phyloP scores from a whole-genome alignment of 2,797 vertebrate species.

The Pempheris klunzingeri region DNA sequence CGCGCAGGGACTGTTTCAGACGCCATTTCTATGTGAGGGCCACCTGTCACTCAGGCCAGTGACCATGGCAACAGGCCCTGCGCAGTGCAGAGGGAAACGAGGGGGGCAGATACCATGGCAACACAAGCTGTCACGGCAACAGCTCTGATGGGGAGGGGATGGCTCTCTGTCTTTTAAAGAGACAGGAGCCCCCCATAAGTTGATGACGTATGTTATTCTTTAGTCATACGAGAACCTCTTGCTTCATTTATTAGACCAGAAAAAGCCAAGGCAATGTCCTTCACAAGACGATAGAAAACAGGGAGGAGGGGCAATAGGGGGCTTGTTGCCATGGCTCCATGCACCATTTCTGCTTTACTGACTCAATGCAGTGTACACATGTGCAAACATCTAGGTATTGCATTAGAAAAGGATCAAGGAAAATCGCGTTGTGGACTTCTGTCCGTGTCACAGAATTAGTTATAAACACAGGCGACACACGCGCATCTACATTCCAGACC shows the following conservation, averaged over 20 bases:
- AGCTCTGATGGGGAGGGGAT: conserved; percentile 70
- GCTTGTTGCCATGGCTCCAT: conserved; percentile 76
- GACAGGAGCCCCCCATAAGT: conserved; percentile 65
- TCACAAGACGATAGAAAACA: conserved; percentile 67
- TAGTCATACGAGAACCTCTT: conserved; percentile 70
- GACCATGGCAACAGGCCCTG: conserved; percentile 82
- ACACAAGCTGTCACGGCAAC: conserved; percentile 82
- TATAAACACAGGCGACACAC: conserved; percentile 8
- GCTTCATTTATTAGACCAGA: conserved; percentile 73
- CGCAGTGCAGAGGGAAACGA: conserved; percentile 77
- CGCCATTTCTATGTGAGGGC: conserved; percentile 71
- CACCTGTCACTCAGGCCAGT: conserved; percentile 85
- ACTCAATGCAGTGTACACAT: conserved; percentile 55
- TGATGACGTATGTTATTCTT: conserved; percentile 78
- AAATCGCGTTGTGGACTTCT: conserved; percentile 7
- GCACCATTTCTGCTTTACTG: conserved; percentile 67
- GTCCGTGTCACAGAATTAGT: conserved; percentile 1
- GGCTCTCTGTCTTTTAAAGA: conserved; percentile 73
- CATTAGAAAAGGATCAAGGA: conserved; percentile 21
- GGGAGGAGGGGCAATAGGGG: conserved; percentile 61
- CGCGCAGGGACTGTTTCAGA: conserved; percentile 72
- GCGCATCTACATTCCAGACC: conserved; percentile 8
- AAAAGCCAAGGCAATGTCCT: conserved; percentile 72
- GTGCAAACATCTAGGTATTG: conserved; percentile 50
- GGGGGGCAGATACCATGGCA: conserved; percentile 81